Evolutionary conservation across 2,888 invertebrate species (phyloP), one percentile per base, ranked within the genome.

Genomic region (Campoplex capitator): DNA sequence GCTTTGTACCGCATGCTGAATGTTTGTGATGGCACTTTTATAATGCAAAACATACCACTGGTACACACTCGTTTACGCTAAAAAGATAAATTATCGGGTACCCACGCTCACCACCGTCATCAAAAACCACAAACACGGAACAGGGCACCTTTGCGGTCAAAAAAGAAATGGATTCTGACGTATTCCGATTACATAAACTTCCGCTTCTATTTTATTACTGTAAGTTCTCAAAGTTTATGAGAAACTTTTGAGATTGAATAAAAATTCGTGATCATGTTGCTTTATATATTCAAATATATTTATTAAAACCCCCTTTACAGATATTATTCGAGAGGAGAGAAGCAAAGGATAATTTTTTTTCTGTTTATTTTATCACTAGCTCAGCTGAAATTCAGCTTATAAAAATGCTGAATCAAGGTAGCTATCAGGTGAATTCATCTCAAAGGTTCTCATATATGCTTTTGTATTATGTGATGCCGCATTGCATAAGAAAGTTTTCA

Each of bases 71-170:
- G 73, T 74, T 65, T 62, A 62, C 48, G 80, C 80, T 80, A 65
- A 87, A 84, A 81, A 67, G 23, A 83, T 74, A 80, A 83, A 87
- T 83, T 83, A 83, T 75, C 71, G 82, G 54, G 18, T 35, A 45
- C 32, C 62, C 28, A 32, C 65, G 45, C 62, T 71, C 6, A 13
- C 75, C 32, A 45, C 65, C n/a, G 48, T 82, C 68, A 68, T 68
- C 79, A 35, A 16, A 28, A 42, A 42, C 76, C 78, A 76, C 75
- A 56, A n/a, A 80, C 75, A 54, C 38, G 65, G 70, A 45, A 76
- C 56, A 58, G 35, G 8, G 58, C 54, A 35, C 56, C 16, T 71
- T 23, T 71, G 73, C 11, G 54, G 23, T 67, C 56, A 4, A 54
- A 67, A 87, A 70, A 74, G 23, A 54, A 74, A 81, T 78, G n/a